Evolutionary conservation across 2,888 invertebrate species (phyloP), one percentile per base, ranked within the genome.

Genomic region (Ommatoiulus sabulosus): DNA sequence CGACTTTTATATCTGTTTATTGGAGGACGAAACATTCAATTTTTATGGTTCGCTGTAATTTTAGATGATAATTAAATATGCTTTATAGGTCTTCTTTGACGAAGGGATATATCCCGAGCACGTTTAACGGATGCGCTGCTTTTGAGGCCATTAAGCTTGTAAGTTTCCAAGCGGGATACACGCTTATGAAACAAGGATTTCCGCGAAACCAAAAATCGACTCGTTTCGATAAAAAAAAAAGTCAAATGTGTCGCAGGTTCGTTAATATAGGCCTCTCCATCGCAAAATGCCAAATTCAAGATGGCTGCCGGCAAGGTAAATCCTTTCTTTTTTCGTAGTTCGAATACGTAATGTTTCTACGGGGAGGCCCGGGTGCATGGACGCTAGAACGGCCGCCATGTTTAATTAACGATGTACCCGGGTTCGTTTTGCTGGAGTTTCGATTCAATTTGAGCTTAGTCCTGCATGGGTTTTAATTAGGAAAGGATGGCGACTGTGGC

Each of bases 21-120:
- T 80, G 80, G 80, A 35, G 80, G 80, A 80, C 80, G 80, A 80
- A 80, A 80, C 80, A 80, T 80, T 80, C 80, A 80, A 80, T 80
- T 80, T 80, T 80, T 80, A 80, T 80, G 80, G 80, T 80, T 80
- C 80, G 35, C 80, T 80, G 80, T 80, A 80, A 80, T 80, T 80
- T 80, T 80, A 80, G 80, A 80, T 80, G 80, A 80, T 80, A 80
- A 80, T 80, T 80, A 80, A 80, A 80, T 80, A 24, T 80, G 80
- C 80, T 80, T 80, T 80, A 80, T 80, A 80, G 80, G 80, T 35
- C 80, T 80, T 35, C 80, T 80, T 35, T 80, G 80, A 80, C 80
- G 80, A 35, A 43, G 35, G 80, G 80, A 80, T 80, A 80, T 80
- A 43, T 35, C 52, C 72, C 80, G 35, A 35, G 35, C 35, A 35